Base-by-base conservation (phyloP, 2,888 invertebrate genomes). In the Ctenicera cuprea region DNA sequence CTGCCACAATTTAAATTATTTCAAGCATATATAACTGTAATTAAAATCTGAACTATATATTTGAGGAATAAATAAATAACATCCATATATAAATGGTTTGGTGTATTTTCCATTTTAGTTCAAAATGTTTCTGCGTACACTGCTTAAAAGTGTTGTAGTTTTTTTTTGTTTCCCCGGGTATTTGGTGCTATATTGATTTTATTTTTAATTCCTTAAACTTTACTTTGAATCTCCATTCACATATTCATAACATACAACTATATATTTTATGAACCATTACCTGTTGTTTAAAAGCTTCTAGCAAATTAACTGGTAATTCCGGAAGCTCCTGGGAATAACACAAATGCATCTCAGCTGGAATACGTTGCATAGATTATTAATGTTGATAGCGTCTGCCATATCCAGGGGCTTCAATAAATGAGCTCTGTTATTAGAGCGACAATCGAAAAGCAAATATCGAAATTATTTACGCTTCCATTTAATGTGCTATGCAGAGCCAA, bases 321-420 rank as follows among this genome's bases (percentile, higher is more conserved):
- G 18, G 26, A 22, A 26, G 1, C 50, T 3, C 14, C 14, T 1
- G 18, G 12, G 59, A 18, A 59, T 59, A 59, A 18, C 37, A 41
- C 16, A 5, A 20, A 4, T 59, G 30, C 62, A 62, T 62, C 14
- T 8, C 26, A n/a, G 45, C 4, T 3, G 41, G 26, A n/a, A 22
- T 62, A 9, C 26, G n/a, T 41, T 45, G 62, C 62, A 62, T 62
- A 45, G 62, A 62, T 62, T 62, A 62, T 62, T 62, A 62, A 45
- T 45, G 62, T 45, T 45, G 62, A 62, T 62, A 62, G 62, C 45
- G 8, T 11, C n/a, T 62, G 45, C 7, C 11, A 26, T n/a, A 38
- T n/a, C 30, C 30, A 14, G 22, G 52, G 26, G 14, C 33, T 64
- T 54, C 52, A 66, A 50, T 54, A 54, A 65, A 54, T 38, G 41